Evolutionary conservation across 2,113 vertebrate species (phyloP).

Genomic region (Coreoperca whiteheadi): DNA sequence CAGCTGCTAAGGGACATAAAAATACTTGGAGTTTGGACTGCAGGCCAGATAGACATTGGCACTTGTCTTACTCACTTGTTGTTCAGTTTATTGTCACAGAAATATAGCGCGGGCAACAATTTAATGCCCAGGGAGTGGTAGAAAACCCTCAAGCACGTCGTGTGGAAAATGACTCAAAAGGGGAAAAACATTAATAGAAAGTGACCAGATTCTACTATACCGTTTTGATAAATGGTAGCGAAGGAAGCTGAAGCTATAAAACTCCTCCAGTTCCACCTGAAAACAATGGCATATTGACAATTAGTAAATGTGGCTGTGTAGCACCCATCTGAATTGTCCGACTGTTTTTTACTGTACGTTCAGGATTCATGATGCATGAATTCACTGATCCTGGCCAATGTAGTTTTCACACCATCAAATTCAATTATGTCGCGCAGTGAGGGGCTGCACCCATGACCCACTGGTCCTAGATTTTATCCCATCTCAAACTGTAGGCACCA

Average conservation of each 20-base stretch:
- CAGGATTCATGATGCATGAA: not conserved
- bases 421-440: conserved; percentile 9
- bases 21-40: conserved; percentile 1
- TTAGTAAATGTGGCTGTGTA: not conserved
- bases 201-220: not conserved
- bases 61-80: not conserved
- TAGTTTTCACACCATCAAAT: conserved; percentile 17
- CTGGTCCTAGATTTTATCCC: not conserved
- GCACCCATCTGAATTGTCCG: not conserved
- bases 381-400: conserved; percentile 3
- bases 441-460: conserved; percentile 2
- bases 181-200: not conserved
- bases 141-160: not conserved
- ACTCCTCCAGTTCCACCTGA: too few relatives aligned
- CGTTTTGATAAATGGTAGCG: not conserved
- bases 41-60: conserved; percentile 3
- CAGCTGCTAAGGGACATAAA: conserved; percentile 7
- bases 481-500: not conserved
- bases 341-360: not conserved
- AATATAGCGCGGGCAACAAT: not conserved
- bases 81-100: conserved; percentile 14
- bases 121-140: not conserved
- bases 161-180: conserved; percentile 7
- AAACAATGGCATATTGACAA: not conserved
- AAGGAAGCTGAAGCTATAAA: not conserved